Conservation (phyloP, 2,888 invertebrate genomes). For the Balanococcus diminutus region DNA sequence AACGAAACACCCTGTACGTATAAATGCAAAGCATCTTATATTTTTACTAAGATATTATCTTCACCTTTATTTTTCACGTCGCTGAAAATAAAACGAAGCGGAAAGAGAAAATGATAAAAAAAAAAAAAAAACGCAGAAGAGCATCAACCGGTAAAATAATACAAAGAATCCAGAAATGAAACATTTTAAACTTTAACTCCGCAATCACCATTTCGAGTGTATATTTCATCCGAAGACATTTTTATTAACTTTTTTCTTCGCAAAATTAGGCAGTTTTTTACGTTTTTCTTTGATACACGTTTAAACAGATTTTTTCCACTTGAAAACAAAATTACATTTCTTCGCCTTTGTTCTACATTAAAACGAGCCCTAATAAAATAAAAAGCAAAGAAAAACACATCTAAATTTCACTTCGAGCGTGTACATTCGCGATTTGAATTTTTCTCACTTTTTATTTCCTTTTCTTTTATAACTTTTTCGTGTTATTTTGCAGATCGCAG, state of each 20-base stretch:
- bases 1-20: too few relatives aligned
- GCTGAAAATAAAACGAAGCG: not conserved
- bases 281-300: not conserved
- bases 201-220: not conserved
- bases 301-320: not conserved
- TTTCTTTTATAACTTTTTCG: constrained; percentile 1
- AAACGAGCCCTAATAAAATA: not conserved
- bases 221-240: constrained; percentile 1
- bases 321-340: not conserved
- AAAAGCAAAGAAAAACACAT: not conserved
- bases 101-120: not conserved
- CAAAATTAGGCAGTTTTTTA: not conserved
- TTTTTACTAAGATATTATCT: not conserved
- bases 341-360: not conserved
- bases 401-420: not conserved
- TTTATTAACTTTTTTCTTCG: not conserved
- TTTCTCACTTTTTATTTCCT: not conserved
- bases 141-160: not conserved
- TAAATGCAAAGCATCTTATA: not conserved
- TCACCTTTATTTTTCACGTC: not conserved
- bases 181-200: not conserved
- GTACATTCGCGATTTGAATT: not conserved
- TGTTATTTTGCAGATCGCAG: constrained; percentile 68
- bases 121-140: not conserved
- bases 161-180: not conserved